These are phyloP conservation scores for Arizona elegans DNA, from an alignment of 2,113 vertebrate genomes.

Conservation along the genomic window DNA sequence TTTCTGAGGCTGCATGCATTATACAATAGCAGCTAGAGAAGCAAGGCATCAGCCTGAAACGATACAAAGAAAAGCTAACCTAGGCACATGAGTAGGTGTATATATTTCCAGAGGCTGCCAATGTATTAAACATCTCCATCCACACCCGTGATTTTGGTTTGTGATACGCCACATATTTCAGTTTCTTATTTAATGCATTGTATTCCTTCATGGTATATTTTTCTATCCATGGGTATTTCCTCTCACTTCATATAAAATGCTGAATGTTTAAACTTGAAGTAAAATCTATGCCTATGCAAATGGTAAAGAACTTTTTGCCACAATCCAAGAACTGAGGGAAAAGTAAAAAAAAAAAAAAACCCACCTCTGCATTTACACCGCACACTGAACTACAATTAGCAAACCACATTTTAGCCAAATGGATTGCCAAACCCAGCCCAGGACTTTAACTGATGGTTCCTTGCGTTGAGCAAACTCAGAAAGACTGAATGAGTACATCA, in stretches of 20 bases:
- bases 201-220: neutral
- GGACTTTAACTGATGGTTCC: neutral
- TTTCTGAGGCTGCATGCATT: slow-evolving; percentile 20
- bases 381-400: neutral
- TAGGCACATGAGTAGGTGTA: slow-evolving; percentile 27
- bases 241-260: neutral
- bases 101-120: slow-evolving; percentile 16
- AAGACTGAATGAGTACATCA: neutral
- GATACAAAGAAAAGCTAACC: slow-evolving; percentile 15
- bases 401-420: neutral
- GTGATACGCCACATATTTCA: slow-evolving; percentile 14
- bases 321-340: neutral
- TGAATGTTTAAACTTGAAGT: neutral
- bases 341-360: neutral
- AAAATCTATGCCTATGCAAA: neutral
- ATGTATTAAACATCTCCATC: slow-evolving; percentile 15
- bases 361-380: neutral
- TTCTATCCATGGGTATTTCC: neutral
- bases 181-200: slow-evolving; percentile 13
- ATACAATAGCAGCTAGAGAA: slow-evolving; percentile 20
- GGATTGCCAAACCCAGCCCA: neutral
- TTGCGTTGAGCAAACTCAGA: neutral
- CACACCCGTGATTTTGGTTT: slow-evolving; percentile 22
- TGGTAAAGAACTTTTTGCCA: neutral
- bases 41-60: neutral